Conservation (phyloP, 2,888 invertebrate genomes). For the Ceramica pisi region DNA sequence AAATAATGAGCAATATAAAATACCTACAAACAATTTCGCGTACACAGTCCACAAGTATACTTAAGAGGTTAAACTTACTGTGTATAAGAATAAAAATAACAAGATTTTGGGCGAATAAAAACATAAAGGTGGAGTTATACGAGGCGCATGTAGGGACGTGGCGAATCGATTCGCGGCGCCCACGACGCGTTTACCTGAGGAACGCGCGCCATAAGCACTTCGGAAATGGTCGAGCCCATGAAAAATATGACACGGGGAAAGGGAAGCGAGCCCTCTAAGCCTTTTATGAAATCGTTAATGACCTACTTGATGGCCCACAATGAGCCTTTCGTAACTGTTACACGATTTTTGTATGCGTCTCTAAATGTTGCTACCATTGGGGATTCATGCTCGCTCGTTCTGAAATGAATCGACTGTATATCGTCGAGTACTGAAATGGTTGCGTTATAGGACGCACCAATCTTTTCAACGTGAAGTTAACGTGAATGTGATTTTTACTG, state of each 20-base stretch:
- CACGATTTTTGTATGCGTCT: slow-evolving; percentile 75
- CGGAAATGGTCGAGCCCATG: slow-evolving; percentile 83
- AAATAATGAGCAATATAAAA: slow-evolving; percentile 51
- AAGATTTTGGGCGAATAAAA: slow-evolving; percentile 40
- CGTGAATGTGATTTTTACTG: slow-evolving; percentile 51
- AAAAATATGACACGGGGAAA: slow-evolving; percentile 85
- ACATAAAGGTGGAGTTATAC: slow-evolving; percentile 51
- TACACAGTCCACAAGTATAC: slow-evolving; percentile 32
- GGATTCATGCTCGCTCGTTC: slow-evolving; percentile 53
- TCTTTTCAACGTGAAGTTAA: slow-evolving; percentile 49
- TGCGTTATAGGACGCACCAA: slow-evolving; percentile 54
- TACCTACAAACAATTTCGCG: slow-evolving; percentile 25
- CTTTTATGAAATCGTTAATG: slow-evolving; percentile 89
- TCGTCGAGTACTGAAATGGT: slow-evolving; percentile 35
- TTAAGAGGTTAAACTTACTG: slow-evolving; percentile 43
- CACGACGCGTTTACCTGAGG: slow-evolving; percentile 68
- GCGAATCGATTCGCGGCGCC: slow-evolving; percentile 61
- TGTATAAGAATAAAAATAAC: slow-evolving; percentile 56
- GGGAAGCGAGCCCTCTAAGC: slow-evolving; percentile 84
- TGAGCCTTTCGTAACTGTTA: slow-evolving; percentile 78
- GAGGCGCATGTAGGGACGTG: slow-evolving; percentile 45
- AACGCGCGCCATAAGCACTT: slow-evolving; percentile 77
- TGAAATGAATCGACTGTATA: slow-evolving; percentile 55
- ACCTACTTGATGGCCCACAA: slow-evolving; percentile 80
- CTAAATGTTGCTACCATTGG: slow-evolving; percentile 68